Evolutionary conservation across 1,140 invertebrate genomes (phyloP), one percentile per base, ranked within the genome.

Genomic region (Danaus melanippus): DNA sequence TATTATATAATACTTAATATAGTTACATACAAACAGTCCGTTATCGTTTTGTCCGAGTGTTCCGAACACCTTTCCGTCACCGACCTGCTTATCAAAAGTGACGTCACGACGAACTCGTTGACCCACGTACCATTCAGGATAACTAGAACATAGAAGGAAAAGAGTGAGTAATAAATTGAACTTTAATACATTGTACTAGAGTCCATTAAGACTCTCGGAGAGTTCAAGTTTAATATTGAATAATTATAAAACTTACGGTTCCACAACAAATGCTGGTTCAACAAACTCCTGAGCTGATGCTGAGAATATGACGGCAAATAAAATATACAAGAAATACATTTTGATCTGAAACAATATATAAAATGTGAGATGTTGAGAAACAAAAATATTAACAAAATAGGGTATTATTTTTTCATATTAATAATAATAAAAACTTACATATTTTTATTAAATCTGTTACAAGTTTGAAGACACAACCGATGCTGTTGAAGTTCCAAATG

Each of bases 11-110:
- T 32, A 32, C 21, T 32, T 32, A 32, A 32, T 32, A 32, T 32
- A 3, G 11, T 51, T 12, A 17, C 10, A 10, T 9, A 43, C 75
- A 53, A 75, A 78, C 42, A 78, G 60, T 39, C 71, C 73, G 10
- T 61, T 63, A 44, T 72, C 73, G 46, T 71, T 79, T 10, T 64
- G 55, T 43, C 76, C 74, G 7, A 79, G 63, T 7, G 74, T 75
- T 8, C 74, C 76, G 49, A 76, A 74, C 12, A 76, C 62, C 1
- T 64, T 60, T 0, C 72, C 70, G 43, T 70, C 62, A 9, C 53
- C 64, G 0, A 65, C 58, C 46, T 32, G 21, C 6, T 32, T 32
- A 32, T 32, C 21, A 32, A 32, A 32, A 32, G 21, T 32, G 21
- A 77, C 60, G 62, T 74, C 71, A 53, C 67, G 65, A 0, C 70